Base-by-base conservation (phyloP, 2,113 vertebrate genomes). In the Tonatia bakeri region DNA sequence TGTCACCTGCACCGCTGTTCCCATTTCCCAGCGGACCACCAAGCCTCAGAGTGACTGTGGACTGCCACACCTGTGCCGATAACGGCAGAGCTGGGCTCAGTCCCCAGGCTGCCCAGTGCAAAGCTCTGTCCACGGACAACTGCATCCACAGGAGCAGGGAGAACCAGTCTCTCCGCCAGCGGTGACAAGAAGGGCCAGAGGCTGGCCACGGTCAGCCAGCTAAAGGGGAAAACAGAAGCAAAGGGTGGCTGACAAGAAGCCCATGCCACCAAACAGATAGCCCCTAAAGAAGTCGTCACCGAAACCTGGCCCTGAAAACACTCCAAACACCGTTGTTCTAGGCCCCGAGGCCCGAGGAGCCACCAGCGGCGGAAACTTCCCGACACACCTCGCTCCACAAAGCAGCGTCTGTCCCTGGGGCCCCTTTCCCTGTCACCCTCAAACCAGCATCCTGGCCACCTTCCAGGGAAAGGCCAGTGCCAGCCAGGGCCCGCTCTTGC, bases 11-110 rank as follows among this genome's bases (percentile, higher is more conserved):
- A 1, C 90, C 19, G 0, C 2, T 0, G 19, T 20, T 19, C 54
- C 82, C 76, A 22, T 11, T 15, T 33, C 77, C 26, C 85, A 19
- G 81, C 0, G 2, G 72, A 9, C 31, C n/a, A 40, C 3, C 0
- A 0, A 4, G 11, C 45, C 3, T 26, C 81, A 2, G 40, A 33
- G 52, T 2, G 65, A 73, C 11, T 1, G 8, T 33, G 24, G 10
- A 19, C 4, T 5, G 8, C 22, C 43, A 43, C 0, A 1, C 3
- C 4, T 5, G 0, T 3, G 1, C 16, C 15, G 3, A 7, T 0
- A 3, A 38, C 0, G 3, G 16, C 75, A 43, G 65, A 61, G 47
- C 67, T 3, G 22, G 76, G 22, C 69, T 52, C 28, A 3, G 4
- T 36, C 73, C 10, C 43, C 3, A 5, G 22, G 11, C 28, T 1